Conservation (phyloP, 2,888 invertebrate species). For the Biston stratarius region DNA sequence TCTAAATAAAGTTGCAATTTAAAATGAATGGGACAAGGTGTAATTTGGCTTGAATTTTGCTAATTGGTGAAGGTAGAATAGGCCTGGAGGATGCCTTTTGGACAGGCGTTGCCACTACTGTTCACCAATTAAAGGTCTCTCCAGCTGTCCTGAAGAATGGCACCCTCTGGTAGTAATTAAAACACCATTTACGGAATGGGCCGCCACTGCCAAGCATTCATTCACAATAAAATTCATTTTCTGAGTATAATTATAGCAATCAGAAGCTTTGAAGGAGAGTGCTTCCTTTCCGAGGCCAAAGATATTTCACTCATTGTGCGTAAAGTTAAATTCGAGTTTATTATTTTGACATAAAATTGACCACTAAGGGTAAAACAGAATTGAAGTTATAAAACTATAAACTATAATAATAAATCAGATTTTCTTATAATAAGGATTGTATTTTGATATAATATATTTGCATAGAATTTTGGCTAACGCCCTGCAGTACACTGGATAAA, state of each 20-base stretch:
- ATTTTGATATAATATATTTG: too few relatives aligned
- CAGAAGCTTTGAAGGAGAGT: constrained; percentile 38
- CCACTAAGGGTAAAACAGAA: too few relatives aligned
- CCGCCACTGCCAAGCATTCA: constrained; percentile 44
- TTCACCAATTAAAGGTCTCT: constrained; percentile 64
- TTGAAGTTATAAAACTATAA: background rate
- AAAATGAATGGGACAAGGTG: constrained; percentile 56
- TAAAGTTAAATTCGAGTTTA: background rate
- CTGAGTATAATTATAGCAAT: constrained; percentile 46
- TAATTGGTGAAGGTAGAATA: constrained; percentile 60
- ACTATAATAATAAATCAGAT: too few relatives aligned
- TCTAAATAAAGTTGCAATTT: constrained; percentile 55
- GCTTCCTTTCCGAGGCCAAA: constrained; percentile 30
- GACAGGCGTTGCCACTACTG: constrained; percentile 56
- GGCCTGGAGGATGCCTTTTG: constrained; percentile 53
- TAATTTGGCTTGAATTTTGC: constrained; percentile 59
- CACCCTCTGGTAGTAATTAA: constrained; percentile 65
- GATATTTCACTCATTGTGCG: constrained; percentile 18
- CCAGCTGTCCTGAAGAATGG: constrained; percentile 63
- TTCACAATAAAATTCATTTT: constrained; percentile 47
- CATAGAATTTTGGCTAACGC: too few relatives aligned
- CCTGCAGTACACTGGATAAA: too few relatives aligned
- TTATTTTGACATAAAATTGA: background rate
- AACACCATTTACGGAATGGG: constrained; percentile 64
- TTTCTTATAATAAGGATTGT: too few relatives aligned